phyloP scores from a whole-genome alignment of 35 echinoderm and acorn worm species.

The Strongylocentrotus purpuratus region DNA sequence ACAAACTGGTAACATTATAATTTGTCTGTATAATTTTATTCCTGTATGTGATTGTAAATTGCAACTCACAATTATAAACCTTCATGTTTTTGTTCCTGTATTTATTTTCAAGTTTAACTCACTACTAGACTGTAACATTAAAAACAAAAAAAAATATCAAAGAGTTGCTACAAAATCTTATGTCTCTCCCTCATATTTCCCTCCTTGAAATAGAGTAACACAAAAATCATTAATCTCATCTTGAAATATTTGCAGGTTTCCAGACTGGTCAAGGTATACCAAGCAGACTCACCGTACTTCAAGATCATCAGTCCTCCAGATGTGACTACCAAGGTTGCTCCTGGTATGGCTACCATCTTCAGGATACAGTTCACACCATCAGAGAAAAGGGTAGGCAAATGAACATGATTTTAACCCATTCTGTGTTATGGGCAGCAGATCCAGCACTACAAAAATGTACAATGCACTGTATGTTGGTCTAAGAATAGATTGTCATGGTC shows the following conservation, averaged over 20 bases:
- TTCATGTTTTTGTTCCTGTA: too few species aligned
- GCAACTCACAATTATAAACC: too few species aligned
- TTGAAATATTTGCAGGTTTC: slow-evolving; percentile 66
- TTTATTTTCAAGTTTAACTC: too few species aligned
- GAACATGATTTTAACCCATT: not conserved
- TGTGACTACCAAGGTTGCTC: slow-evolving; percentile 91
- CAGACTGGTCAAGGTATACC: slow-evolving; percentile 91
- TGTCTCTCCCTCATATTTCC: not conserved
- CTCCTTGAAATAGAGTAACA: not conserved
- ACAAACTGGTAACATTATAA: too few species aligned
- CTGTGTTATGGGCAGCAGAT: not conserved
- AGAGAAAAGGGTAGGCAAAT: slow-evolving; percentile 85
- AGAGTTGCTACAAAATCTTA: too few species aligned
- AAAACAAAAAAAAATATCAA: too few species aligned
- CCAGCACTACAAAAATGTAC: not conserved
- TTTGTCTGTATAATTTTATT: too few species aligned
- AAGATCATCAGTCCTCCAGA: slow-evolving; percentile 97
- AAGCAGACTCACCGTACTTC: slow-evolving; percentile 97
- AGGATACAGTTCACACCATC: slow-evolving; percentile 95
- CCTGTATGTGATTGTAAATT: too few species aligned
- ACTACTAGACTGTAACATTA: too few species aligned
- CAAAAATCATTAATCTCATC: too few species aligned
- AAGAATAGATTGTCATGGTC: too few species aligned
- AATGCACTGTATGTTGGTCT: too few species aligned
- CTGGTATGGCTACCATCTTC: slow-evolving; percentile 94